phyloP scores from a whole-genome alignment of 2,797 vertebrate genomes.

The Bovichtus diacanthus region DNA sequence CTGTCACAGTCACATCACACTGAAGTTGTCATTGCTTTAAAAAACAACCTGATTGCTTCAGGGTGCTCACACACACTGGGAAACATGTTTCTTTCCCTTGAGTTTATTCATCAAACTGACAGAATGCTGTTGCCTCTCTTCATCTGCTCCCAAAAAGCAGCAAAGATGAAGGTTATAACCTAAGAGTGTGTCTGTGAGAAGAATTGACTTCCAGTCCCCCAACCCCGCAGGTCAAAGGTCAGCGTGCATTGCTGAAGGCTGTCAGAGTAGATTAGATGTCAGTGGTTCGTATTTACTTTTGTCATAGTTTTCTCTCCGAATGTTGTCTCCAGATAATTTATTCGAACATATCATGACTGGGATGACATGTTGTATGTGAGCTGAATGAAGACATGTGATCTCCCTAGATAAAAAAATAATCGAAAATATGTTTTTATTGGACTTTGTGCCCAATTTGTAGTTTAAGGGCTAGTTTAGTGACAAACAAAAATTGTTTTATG shows the following conservation, averaged over 20 bases:
- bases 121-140: conserved; percentile 3
- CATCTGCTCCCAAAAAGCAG: conserved; percentile 16
- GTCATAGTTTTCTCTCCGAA: conserved; percentile 4
- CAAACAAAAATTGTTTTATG: conserved; percentile 10
- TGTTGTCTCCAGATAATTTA: conserved; percentile 4
- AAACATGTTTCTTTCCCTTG: conserved; percentile 22
- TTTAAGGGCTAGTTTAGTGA: neutral
- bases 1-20: neutral
- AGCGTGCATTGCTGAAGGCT: conserved; percentile 16
- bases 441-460: neutral
- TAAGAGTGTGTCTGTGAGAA: conserved; percentile 6
- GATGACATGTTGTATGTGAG: conserved; percentile 8
- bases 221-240: conserved; percentile 32
- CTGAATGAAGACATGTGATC: neutral
- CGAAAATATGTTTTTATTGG: neutral
- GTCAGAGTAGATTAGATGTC: conserved; percentile 32
- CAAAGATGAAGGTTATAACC: conserved; percentile 11
- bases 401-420: neutral
- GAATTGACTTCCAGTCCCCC: neutral
- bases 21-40: conserved; percentile 15
- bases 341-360: conserved; percentile 22
- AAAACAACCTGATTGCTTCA: conserved; percentile 8
- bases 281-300: conserved; percentile 29
- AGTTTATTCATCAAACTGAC: conserved; percentile 18
- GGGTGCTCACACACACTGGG: conserved; percentile 1